phyloP scores from a whole-genome alignment of 2,113 vertebrate genomes.

The Hylia prasina region DNA sequence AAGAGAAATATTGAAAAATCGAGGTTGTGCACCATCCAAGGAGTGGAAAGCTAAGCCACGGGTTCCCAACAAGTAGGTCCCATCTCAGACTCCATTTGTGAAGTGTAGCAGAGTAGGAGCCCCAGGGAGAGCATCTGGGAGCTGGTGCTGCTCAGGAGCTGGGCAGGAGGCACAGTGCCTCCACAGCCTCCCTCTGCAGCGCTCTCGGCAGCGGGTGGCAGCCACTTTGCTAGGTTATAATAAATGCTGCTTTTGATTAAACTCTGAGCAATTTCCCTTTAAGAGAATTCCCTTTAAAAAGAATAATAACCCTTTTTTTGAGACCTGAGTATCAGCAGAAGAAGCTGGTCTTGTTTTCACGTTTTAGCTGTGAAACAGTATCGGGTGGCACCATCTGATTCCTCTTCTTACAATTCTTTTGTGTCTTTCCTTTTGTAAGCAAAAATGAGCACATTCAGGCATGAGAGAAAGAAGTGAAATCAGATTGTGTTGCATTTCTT shows the following conservation, averaged over 20 bases:
- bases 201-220: accelerated
- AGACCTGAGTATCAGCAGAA: background rate
- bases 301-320: constrained; percentile 37
- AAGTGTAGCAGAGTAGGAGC: background rate
- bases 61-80: background rate
- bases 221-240: background rate
- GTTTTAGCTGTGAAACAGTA: constrained; percentile 51
- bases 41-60: background rate
- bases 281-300: constrained; percentile 40
- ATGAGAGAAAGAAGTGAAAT: constrained; percentile 56
- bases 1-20: background rate
- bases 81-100: background rate
- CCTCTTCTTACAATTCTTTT: constrained; percentile 67
- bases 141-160: background rate
- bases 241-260: background rate
- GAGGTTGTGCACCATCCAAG: background rate
- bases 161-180: accelerated
- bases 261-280: constrained; percentile 15
- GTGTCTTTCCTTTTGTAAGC: constrained; percentile 66
- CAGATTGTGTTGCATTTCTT: constrained; percentile 66
- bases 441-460: constrained; percentile 65
- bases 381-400: constrained; percentile 61
- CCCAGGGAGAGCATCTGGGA: accelerated
- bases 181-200: background rate
- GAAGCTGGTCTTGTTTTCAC: constrained; percentile 56